Base-by-base conservation (phyloP, 2,888 invertebrate genomes). In the Oligia strigilis region DNA sequence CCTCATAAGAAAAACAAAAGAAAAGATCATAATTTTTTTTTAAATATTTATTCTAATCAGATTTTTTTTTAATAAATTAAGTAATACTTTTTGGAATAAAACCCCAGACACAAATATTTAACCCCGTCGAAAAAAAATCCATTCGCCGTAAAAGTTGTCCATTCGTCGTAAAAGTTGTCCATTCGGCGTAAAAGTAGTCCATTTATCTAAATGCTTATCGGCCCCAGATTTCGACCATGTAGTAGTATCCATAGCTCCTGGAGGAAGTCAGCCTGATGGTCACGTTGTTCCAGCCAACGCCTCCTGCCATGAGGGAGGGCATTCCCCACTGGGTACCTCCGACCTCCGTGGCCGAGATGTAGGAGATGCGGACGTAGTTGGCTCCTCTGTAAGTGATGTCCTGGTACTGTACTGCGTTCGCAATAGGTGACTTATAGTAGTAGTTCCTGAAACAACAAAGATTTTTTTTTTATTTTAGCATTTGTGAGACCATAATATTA, bases 211-310 rank as follows among this genome's bases (percentile, higher is more conserved):
- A 17, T 36, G 14, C 55, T 88, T 92, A 94, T 55, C 91, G 93
- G 46, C 96, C 96, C 93, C 94, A 96, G 69, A 96, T 89, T 13
- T 94, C 94, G 4, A 96, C 82, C 0, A 90, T 81, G 80, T 95
- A 96, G 80, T 96, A 93, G 76, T 93, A 96, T 0, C 96, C 96
- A 40, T 92, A 93, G 0, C 96, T 94, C 2, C 92, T 90, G 0
- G 92, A 89, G 0, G 95, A 92, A 23, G 94, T 93, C 6, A 94
- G 90, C 36, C 96, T 88, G 2, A 96, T 80, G 0, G 95, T 95
- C 0, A 91, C 94, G 40, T 94, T 93, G 78, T 87, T 93, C 49
- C 85, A 82, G 0, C 93, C 92, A 0, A 95, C 60, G 0, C 96
- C 96, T 2, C 94, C 94, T 0, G 43, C 85, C 0, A 92, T 62